phyloP scores from a whole-genome alignment of 2,113 vertebrate species.

The Dinomys branickii region DNA sequence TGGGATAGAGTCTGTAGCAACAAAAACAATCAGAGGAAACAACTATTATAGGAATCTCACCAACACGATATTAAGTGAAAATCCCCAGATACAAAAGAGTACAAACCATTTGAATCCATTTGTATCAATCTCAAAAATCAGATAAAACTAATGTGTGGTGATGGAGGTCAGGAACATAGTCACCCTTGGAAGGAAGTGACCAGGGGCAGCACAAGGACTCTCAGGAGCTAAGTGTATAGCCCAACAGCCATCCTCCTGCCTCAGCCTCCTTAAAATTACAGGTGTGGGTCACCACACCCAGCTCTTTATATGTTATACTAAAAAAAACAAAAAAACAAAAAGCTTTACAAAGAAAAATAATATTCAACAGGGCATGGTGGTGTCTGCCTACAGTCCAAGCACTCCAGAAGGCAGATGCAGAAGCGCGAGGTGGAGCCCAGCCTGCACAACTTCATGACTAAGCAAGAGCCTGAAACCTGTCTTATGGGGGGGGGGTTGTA shows the following conservation, averaged over 20 bases:
- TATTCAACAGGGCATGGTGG: not conserved
- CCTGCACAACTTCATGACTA: not conserved
- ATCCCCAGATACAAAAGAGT: not conserved
- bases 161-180: not conserved
- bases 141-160: not conserved
- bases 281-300: not conserved
- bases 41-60: not conserved
- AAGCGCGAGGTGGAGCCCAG: not conserved
- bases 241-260: not conserved
- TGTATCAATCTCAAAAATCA: not conserved
- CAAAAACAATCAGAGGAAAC: not conserved
- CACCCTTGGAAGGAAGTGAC: not conserved
- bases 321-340: not conserved
- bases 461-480: not conserved
- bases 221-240: not conserved
- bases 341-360: not conserved
- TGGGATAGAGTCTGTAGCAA: fast-evolving
- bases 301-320: not conserved
- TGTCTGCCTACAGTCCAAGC: not conserved
- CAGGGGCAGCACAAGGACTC: fast-evolving
- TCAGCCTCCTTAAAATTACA: not conserved
- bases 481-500: not conserved
- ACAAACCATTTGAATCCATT: not conserved
- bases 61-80: not conserved
- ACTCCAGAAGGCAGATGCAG: not conserved